Base-by-base conservation (phyloP, 2,797 vertebrate species). In the Podargus strigoides region DNA sequence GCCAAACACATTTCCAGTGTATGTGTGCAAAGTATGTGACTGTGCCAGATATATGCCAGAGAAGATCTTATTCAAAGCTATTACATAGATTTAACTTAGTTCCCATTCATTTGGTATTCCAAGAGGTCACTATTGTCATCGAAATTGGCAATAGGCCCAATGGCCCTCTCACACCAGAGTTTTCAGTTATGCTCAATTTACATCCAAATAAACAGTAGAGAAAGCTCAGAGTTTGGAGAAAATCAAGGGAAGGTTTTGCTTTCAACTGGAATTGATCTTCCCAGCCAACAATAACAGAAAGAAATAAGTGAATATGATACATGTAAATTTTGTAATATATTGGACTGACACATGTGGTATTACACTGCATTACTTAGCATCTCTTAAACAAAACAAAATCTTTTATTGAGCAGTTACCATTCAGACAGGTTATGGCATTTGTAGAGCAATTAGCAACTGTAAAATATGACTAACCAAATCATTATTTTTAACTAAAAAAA, bases 401-500 rank as follows among this genome's bases (percentile, higher is more conserved):
- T 94, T 96, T 97, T 97, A 94, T 90, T 91, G 92, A 97, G 91
- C 32, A 91, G 91, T 95, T 95, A 90, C 84, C 64, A 83, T 90
- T 94, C 87, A 92, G 76, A 80, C 87, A 96, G 92, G 85, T 96
- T 95, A 77, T 92, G 87, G 94, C 92, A 95, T 92, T 95, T 89
- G 93, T 87, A 75, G 85, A 66, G 79, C 88, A 95, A 96, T 95
- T 95, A 96, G 64, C 74, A 90, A 80, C 90, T 89, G 59, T 93
- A 93, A 93, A 56, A 93, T 90, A 90, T 91, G 91, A 83, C 76
- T 81, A 96, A 92, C 85, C 42, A 96, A 96, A 93, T 63, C 44
- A 94, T 96, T 92, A 93, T 79, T 96, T 97, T 90, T 72, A 83
- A 86, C 92, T 91, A 94, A 93, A 97, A 96, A 96, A 95, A 55